Evolutionary conservation across 2,113 vertebrate species (phyloP), one percentile per base, ranked within the genome.

Genomic region (Pterophyllum scalare): DNA sequence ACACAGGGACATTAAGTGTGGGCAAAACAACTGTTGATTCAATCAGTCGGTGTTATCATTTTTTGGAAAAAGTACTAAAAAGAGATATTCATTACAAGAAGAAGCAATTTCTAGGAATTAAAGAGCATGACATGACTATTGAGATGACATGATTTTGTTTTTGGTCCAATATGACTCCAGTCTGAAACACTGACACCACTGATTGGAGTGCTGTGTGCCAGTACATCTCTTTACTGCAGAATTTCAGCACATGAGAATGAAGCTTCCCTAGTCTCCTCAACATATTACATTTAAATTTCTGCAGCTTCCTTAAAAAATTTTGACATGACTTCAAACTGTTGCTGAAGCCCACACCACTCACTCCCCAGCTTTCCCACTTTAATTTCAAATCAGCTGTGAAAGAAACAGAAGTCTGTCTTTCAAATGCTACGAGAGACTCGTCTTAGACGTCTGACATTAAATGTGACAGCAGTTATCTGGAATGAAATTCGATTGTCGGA

Each of bases 1-100:
- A 75, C 61, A 60, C 40, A 2, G 38, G 31, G 22, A 5, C 65
- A 59, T 65, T 19, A 43, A 31, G 57, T 15, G 38, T 15, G 22
- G 22, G 80, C 58, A 31, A 84, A 86, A 75, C 79, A 83, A 77
- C 54, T 46, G 20, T 24, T 86, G 7, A 77, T 82, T 80, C 70
- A 77, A 86, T 88, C 59, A 88, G 56, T 8, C 22, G 70, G 12
- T 43, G 58, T 80, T 20, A 77, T 81, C 75, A 49, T 33, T 67
- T 77, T 57, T 22, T 46, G 38, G 31, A 65, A 24, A 56, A 5
- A 4, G 40, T 24, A 2, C 24, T 59, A 26, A 85, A 81, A 77
- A 78, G 33, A 83, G n/a, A 4, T 49, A 31, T 28, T 17, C 14
- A 38, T 61, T 14, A 24, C 59, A 4, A 40, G 81, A 57, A 70